Percentiles rank a stretch among this genome's conserved stretches.
These are phyloP conservation scores for Pangasius macronema DNA, from an alignment of 2,797 vertebrate species.

Conservation along the genomic window DNA sequence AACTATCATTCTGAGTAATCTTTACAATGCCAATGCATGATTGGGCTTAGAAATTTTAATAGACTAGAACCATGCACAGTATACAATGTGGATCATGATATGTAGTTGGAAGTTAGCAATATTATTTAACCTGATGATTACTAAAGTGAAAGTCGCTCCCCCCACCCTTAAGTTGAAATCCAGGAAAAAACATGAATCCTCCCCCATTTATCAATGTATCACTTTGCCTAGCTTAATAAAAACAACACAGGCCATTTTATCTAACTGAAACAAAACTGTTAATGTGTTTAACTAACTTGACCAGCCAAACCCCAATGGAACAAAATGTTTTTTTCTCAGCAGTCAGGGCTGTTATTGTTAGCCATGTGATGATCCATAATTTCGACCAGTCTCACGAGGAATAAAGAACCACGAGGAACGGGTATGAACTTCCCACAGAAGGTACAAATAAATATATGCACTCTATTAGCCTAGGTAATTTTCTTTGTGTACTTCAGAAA, in stretches of 20 bases:
- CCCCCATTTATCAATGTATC: not conserved
- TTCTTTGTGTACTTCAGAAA: conserved; percentile 75
- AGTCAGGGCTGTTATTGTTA: conserved; percentile 65
- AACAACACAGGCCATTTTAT: not conserved
- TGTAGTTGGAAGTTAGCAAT: no score
- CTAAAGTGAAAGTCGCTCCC: no score
- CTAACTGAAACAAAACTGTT: not conserved
- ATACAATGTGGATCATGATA: not conserved
- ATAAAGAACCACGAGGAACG: conserved; percentile 16
- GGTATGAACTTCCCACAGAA: not conserved
- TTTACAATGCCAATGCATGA: not conserved
- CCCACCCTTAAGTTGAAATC: no score
- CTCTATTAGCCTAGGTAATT: conserved; percentile 71
- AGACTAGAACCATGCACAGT: not conserved
- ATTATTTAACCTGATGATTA: no score
- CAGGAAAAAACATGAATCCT: no score
- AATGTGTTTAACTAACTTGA: not conserved
- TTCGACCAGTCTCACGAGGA: conserved; percentile 40
- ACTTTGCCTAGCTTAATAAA: not conserved
- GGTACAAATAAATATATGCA: conserved; percentile 40
- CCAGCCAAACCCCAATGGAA: not conserved
- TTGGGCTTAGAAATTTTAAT: not conserved
- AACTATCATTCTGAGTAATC: no score
- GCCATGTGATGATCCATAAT: conserved; percentile 68
- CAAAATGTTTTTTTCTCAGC: conserved; percentile 59